Conservation (phyloP, 2,113 vertebrate species). For the Blennius ocellaris region DNA sequence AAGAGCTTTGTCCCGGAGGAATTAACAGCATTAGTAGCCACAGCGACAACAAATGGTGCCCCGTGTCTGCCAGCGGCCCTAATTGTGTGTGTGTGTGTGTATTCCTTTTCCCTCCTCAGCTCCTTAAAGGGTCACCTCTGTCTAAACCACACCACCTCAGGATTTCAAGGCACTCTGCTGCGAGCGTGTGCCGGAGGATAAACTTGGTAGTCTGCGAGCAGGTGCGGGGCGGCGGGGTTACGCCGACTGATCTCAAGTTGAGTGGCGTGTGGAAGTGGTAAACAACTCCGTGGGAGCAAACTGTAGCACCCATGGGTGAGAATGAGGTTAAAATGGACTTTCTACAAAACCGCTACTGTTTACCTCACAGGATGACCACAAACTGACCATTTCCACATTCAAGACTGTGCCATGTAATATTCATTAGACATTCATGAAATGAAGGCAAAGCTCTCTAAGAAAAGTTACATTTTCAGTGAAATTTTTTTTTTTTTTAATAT, state of each 20-base stretch:
- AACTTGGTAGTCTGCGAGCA: slow-evolving; percentile 29
- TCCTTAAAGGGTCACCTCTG: slow-evolving; percentile 61
- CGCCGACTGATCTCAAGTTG: slow-evolving; percentile 28
- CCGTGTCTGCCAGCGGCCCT: slow-evolving; percentile 12
- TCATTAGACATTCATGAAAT: too few relatives aligned
- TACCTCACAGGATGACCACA: background rate
- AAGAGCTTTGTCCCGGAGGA: slow-evolving; percentile 23
- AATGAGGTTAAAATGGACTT: slow-evolving; percentile 11
- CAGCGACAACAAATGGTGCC: slow-evolving; percentile 17
- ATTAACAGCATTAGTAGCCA: slow-evolving; percentile 39
- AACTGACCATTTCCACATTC: background rate
- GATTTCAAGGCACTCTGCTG: slow-evolving; percentile 8
- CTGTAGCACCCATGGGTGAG: slow-evolving; percentile 29
- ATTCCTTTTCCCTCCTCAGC: slow-evolving; percentile 7
- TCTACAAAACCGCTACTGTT: background rate
- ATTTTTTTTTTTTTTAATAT: too few relatives aligned
- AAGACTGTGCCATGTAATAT: background rate
- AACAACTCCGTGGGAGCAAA: slow-evolving; percentile 49
- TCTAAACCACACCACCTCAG: slow-evolving; percentile 40
- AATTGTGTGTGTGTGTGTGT: background rate
- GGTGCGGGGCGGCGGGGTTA: slow-evolving; percentile 35
- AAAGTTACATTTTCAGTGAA: too few relatives aligned
- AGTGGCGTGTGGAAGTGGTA: slow-evolving; percentile 49
- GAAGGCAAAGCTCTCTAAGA: too few relatives aligned
- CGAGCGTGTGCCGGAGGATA: slow-evolving; percentile 15